These are phyloP conservation scores for Agapornis canus DNA, from an alignment of 2,797 vertebrate genomes.

Conservation along the genomic window DNA sequence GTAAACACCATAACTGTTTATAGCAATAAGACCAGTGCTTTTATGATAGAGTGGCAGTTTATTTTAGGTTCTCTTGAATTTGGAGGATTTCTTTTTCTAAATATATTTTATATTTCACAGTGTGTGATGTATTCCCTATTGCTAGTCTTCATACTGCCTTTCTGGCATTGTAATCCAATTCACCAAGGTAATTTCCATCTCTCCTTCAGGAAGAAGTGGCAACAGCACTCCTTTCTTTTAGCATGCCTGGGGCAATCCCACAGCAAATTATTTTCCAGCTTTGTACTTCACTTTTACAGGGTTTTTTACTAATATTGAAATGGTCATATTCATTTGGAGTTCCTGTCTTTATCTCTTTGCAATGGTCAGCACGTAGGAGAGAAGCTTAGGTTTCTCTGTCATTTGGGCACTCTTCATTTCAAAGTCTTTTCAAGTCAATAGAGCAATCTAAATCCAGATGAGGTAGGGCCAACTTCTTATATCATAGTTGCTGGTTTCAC, in stretches of 20 bases:
- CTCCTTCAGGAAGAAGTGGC: neutral
- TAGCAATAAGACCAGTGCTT: neutral
- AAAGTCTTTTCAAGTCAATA: neutral
- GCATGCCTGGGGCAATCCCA: neutral
- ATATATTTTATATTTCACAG: neutral
- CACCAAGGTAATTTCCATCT: neutral
- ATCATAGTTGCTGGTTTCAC: neutral
- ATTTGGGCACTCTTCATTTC: neutral
- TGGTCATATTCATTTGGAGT: accelerated
- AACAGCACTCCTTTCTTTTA: neutral
- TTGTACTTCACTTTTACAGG: neutral
- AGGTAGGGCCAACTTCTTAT: neutral
- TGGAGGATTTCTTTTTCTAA: neutral
- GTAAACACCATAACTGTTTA: neutral
- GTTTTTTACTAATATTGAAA: neutral
- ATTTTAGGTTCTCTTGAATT: neutral
- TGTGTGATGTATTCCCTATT: neutral
- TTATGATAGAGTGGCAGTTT: neutral
- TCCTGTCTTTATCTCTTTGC: neutral
- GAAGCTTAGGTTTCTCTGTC: neutral
- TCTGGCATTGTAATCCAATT: neutral
- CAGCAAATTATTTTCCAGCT: neutral
- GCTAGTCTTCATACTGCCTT: neutral
- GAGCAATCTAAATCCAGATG: neutral
- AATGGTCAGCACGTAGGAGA: neutral